Base-by-base conservation (phyloP, 30 jellyfish, hydroid and myxozoan genomes). In the Mastigias papua region DNA sequence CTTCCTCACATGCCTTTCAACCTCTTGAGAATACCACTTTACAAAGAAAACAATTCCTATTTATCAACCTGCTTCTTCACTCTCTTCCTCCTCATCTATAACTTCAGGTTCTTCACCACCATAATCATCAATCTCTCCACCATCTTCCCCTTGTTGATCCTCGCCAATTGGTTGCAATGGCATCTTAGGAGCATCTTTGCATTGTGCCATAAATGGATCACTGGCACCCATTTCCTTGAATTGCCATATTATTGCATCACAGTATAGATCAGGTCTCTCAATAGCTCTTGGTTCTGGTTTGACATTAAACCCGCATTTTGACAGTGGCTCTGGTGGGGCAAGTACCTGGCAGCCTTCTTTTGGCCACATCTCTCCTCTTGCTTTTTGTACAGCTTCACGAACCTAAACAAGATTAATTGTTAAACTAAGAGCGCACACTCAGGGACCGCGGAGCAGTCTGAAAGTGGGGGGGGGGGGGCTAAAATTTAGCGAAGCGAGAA, bases 201-300 rank as follows among this genome's bases (percentile, higher is more conserved):
- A 87, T 48, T 87, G 81, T 1, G 86, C 51, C 95, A 87, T 87
- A 42, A 75, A 87, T 2, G 95, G 89, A 37, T 87, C 95, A 75
- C 86, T 68, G 15, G 95, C 95, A 13, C 95, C 95, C 95, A 87
- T 87, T 33, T 87, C 95, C 67, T 87, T 87, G 71, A 63, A 87
- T 63, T 87, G 95, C 95, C 95, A 87, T 25, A 87, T 87, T 73
- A 87, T 87, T 21, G 95, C 50, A 23, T 87, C 95, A 66, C 95
- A 87, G 79, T 87, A 87, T 46, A 87, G 78, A 51, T 87, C 95
- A 7, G 78, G 73, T 34, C 95, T 66, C 77, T 76, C 80, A 25
- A 87, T 62, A 21, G 95, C 90, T 21, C 95, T 85, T 4, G 79
- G 21, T 60, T 73, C 81, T 5, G 95, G 89, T 54, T 73, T 74